phyloP scores from a whole-genome alignment of 2,888 invertebrate species.

The Drosophila meridionalis region DNA sequence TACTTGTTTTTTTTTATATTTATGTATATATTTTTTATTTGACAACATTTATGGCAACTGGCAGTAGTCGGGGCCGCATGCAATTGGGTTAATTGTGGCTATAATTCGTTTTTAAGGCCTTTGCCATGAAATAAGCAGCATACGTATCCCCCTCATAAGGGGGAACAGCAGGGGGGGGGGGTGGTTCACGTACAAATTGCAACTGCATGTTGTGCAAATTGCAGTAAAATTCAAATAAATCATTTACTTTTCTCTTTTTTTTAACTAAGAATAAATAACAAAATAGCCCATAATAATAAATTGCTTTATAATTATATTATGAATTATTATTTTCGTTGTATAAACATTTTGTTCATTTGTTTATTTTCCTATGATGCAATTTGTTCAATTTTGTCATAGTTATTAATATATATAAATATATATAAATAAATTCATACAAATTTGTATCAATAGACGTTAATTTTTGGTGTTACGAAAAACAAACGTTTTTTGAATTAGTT shows the following conservation, averaged over 20 bases:
- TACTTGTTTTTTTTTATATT: slow-evolving; percentile 1
- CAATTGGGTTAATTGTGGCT: slow-evolving; percentile 75
- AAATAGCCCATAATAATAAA: slow-evolving; percentile 38
- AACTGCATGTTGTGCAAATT: slow-evolving; percentile 56
- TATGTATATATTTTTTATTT: slow-evolving; percentile 32
- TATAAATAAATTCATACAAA: slow-evolving; percentile 4
- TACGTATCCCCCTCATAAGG: neutral
- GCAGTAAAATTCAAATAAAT: slow-evolving; percentile 49
- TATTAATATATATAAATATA: slow-evolving; percentile 18
- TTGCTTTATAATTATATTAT: slow-evolving; percentile 52
- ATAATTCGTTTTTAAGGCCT: slow-evolving; percentile 71
- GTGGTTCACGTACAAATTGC: slow-evolving; percentile 44
- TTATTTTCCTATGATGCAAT: slow-evolving; percentile 47
- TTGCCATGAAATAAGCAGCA: slow-evolving; percentile 44
- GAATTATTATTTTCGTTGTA: slow-evolving; percentile 30
- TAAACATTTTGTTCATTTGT: slow-evolving; percentile 21
- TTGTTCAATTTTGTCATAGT: slow-evolving; percentile 59
- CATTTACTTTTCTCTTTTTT: slow-evolving; percentile 19
- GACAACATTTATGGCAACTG: slow-evolving; percentile 44
- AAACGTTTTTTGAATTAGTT: slow-evolving; percentile 29
- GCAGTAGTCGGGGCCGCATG: slow-evolving; percentile 45
- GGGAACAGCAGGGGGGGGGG: neutral
- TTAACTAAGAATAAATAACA: slow-evolving; percentile 25
- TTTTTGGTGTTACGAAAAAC: slow-evolving; percentile 34
- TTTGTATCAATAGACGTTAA: slow-evolving; percentile 53